These are phyloP conservation scores for Zophobas atratus DNA, from an alignment of 1,140 invertebrate species.

Conservation along the genomic window DNA sequence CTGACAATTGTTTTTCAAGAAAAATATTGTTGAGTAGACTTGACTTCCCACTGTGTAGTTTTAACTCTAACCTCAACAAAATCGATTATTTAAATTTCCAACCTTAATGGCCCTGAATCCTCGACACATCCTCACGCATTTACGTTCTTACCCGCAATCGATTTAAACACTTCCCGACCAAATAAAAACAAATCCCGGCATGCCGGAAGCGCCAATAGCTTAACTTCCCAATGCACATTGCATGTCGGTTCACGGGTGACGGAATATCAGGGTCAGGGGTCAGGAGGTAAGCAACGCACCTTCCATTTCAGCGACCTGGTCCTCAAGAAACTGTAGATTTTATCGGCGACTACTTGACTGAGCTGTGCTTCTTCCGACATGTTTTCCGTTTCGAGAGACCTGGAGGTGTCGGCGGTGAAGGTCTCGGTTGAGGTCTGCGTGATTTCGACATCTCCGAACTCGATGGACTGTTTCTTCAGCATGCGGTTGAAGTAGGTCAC, in stretches of 20 bases:
- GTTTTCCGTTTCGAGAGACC: conserved; percentile 63
- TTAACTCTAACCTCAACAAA: too few relatives aligned
- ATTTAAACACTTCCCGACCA: too few relatives aligned
- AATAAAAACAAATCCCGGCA: too few relatives aligned
- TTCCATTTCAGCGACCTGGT: conserved; percentile 80
- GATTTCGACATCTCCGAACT: conserved; percentile 83
- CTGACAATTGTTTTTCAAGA: too few relatives aligned
- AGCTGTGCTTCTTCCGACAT: conserved; percentile 79
- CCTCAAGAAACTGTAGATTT: conserved; percentile 81
- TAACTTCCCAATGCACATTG: background rate
- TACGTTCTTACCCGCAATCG: too few relatives aligned
- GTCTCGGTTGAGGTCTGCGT: conserved; percentile 70
- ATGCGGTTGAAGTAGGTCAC: conserved; percentile 86
- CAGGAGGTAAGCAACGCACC: conserved; percentile 55
- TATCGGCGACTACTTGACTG: conserved; percentile 79
- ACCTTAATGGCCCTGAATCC: too few relatives aligned
- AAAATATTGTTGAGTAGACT: too few relatives aligned
- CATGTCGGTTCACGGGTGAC: conserved; percentile 5
- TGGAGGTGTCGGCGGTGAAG: conserved; percentile 57
- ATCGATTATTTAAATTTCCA: too few relatives aligned
- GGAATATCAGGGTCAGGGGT: conserved; percentile 12
- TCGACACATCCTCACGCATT: too few relatives aligned
- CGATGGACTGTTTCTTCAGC: conserved; percentile 83
- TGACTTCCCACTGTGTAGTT: too few relatives aligned
- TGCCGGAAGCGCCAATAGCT: background rate